Base-by-base conservation (phyloP, 2,888 invertebrate species). In the Ochropacha duplaris region DNA sequence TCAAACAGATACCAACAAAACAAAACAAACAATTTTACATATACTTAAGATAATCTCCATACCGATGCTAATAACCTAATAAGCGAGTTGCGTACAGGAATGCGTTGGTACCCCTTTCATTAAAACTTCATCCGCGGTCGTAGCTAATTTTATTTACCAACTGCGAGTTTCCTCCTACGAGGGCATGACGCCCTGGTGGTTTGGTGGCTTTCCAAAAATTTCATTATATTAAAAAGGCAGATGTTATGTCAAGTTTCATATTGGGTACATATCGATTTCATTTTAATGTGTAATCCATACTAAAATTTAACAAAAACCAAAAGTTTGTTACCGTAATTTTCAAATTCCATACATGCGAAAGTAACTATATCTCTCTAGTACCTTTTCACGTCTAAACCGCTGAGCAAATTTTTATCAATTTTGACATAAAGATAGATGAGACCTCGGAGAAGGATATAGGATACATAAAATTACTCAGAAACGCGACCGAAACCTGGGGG, bases 51-150 rank as follows among this genome's bases (percentile, higher is more conserved):
- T 44, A 19, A n/a, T 44, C n/a, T 44, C 44, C n/a, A 44, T 44
- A 44, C 9, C 19, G 19, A 44, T 8, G 9, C 44, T 44, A 19
- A 44, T 44, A 44, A 44, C n/a, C 44, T 22, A 52, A 52, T 52
- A 52, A 52, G 52, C 52, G 22, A 31, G n/a, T 52, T 34, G 19
- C 12, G 52, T 31, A n/a, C 9, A 44, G 44, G 52, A 16, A 31
- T 52, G 31, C 52, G 52, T 31, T 31, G 28, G 24, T 52, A 52
- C 52, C 52, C 59, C 57, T 59, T 61, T 59, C 61, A 61, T 57
- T 61, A 59, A 59, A 61, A 61, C 61, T 61, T 59, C 56, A 57
- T 55, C 60, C 26, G 49, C 50, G 57, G 55, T 52, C 54, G 51
- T 24, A 50, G 54, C 24, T 58, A 61, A 61, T 61, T 61, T 61